Evolutionary conservation across 2,888 invertebrate species (phyloP).

Genomic region (Orgyia antiqua): DNA sequence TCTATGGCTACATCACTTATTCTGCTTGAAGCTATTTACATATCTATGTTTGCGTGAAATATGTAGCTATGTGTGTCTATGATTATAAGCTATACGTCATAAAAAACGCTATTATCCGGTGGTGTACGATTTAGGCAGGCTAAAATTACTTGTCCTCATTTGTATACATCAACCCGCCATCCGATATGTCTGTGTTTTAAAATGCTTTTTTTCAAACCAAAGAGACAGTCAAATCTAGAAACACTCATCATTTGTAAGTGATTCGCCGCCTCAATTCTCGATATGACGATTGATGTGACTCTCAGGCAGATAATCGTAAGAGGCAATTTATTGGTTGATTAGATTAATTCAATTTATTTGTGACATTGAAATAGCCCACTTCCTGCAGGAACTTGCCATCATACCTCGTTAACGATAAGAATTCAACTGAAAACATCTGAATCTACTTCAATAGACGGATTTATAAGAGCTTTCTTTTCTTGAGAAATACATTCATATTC

Average conservation of each 20-base stretch:
- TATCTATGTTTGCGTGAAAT: too few species aligned
- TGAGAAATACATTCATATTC: conserved; percentile 23
- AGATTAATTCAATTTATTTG: conserved; percentile 69
- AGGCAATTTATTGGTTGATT: conserved; percentile 65
- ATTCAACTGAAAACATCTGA: conserved; percentile 42
- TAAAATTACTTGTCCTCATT: too few species aligned
- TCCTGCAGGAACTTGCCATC: conserved; percentile 60
- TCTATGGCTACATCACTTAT: too few species aligned
- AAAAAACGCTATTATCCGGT: too few species aligned
- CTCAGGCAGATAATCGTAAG: conserved; percentile 22
- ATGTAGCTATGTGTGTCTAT: too few species aligned
- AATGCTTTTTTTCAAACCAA: too few species aligned
- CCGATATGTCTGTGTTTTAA: too few species aligned
- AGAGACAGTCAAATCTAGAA: too few species aligned
- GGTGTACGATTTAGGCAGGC: too few species aligned
- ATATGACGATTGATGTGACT: conserved; percentile 24
- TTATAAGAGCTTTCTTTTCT: conserved; percentile 26
- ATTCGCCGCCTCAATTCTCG: conserved; percentile 12
- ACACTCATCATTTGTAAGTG: conserved; percentile 2
- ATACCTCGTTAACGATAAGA: conserved; percentile 53
- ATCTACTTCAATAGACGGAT: conserved; percentile 23
- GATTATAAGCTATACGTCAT: too few species aligned
- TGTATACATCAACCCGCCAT: too few species aligned
- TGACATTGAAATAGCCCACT: conserved; percentile 61
- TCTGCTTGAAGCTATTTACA: too few species aligned